phyloP scores from a whole-genome alignment of 2,888 invertebrate genomes.

The Colostygia pectinataria region DNA sequence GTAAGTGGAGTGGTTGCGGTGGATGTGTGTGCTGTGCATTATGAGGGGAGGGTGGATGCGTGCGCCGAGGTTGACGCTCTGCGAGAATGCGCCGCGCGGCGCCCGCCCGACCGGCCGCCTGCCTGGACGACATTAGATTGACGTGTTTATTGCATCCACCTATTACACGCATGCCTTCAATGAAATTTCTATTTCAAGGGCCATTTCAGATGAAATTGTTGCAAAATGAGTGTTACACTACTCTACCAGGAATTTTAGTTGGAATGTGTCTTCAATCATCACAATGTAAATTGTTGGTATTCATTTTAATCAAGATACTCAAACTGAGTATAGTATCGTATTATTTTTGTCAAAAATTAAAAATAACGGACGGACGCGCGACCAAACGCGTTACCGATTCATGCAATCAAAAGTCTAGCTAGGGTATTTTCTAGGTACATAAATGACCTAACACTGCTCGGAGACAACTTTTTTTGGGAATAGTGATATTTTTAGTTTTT shows the following conservation, averaged over 20 bases:
- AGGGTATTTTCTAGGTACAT: no score
- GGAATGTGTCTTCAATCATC: background rate
- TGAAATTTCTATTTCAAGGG: conserved; percentile 39
- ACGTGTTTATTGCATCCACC: conserved; percentile 59
- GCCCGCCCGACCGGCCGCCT: conserved; percentile 42
- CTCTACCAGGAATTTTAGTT: conserved; percentile 6
- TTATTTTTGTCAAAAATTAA: no score
- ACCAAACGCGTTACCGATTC: no score
- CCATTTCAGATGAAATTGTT: conserved; percentile 26
- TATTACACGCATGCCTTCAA: conserved; percentile 35
- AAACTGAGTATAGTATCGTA: no score
- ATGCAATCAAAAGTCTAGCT: no score
- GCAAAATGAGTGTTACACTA: conserved; percentile 16
- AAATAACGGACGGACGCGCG: no score
- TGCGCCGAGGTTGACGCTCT: conserved; percentile 68
- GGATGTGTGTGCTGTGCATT: conserved; percentile 41
- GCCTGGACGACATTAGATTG: conserved; percentile 57
- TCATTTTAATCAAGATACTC: no score
- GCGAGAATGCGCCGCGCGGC: conserved; percentile 68
- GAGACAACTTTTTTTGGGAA: no score
- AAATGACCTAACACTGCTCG: no score
- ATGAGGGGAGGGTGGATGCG: conserved; percentile 46
- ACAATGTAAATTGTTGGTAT: background rate
- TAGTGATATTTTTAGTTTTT: no score
- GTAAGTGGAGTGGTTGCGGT: conserved; percentile 21